These are phyloP conservation scores for Helicoverpa armigera DNA, from an alignment of 1,140 invertebrate genomes.

Conservation along the genomic window DNA sequence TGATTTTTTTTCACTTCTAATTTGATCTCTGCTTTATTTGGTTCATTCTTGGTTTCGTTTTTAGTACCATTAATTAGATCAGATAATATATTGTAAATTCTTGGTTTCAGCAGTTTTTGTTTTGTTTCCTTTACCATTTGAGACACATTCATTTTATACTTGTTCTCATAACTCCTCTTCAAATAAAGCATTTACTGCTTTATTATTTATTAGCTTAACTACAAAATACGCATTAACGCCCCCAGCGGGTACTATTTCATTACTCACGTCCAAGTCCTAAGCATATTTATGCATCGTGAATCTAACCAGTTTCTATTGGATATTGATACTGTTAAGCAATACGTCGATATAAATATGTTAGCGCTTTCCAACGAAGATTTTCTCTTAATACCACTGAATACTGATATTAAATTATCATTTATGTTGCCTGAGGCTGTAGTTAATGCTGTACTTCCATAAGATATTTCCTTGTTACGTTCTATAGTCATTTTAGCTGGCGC, in stretches of 20 bases:
- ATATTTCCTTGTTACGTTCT: conserved; percentile 7
- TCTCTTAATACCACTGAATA: conserved; percentile 12
- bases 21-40: not conserved
- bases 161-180: not conserved
- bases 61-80: not conserved
- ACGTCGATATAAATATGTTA: conserved; percentile 32
- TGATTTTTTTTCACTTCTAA: not conserved
- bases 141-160: not conserved
- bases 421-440: conserved; percentile 16
- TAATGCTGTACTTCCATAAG: conserved; percentile 16
- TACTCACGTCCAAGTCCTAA: not conserved
- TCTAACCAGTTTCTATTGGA: conserved; percentile 23
- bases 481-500: too few relatives aligned
- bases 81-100: not conserved
- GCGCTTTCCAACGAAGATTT: conserved; percentile 27
- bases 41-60: not conserved
- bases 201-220: not conserved
- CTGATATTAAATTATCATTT: conserved; percentile 43
- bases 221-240: conserved; percentile 26
- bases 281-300: conserved; percentile 33
- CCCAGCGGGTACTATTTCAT: conserved; percentile 24
- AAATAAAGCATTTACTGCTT: not conserved
- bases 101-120: not conserved
- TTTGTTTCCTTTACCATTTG: not conserved
- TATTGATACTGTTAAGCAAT: conserved; percentile 37